A percentile compares a stretch with the other conserved stretches of the same genome.
Evolutionary conservation across 1,140 invertebrate species (phyloP).

Genomic region (Drosophila nigrodunni): DNA sequence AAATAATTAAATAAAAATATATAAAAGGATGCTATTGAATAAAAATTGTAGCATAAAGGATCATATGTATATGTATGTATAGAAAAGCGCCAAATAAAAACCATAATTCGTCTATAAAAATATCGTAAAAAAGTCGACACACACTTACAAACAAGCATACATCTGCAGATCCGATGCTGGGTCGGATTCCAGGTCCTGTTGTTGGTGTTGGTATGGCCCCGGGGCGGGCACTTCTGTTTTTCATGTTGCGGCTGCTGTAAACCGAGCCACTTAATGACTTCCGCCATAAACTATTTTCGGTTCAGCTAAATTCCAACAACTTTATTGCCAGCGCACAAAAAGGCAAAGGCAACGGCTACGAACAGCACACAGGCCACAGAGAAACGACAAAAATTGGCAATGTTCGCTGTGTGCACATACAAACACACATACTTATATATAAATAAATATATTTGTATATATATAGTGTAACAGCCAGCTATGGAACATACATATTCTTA

Average conservation of each 20-base stretch:
- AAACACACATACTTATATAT: slow-evolving; percentile 37
- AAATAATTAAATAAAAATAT: slow-evolving; percentile 74
- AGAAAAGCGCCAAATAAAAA: slow-evolving; percentile 76
- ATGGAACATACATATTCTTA: slow-evolving; percentile 27
- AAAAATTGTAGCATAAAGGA: slow-evolving; percentile 62
- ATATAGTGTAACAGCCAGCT: slow-evolving; percentile 21
- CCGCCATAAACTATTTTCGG: slow-evolving; percentile 83
- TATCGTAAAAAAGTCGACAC: slow-evolving; percentile 73
- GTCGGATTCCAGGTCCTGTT: background rate
- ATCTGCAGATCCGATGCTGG: slow-evolving; percentile 8
- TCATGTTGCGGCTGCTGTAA: slow-evolving; percentile 83
- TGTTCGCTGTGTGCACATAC: slow-evolving; percentile 16
- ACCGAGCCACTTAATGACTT: slow-evolving; percentile 83
- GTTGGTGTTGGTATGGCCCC: slow-evolving; percentile 24
- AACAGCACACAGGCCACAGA: slow-evolving; percentile 38
- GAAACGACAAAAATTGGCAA: slow-evolving; percentile 77
- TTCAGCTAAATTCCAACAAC: slow-evolving; percentile 83
- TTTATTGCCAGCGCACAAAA: slow-evolving; percentile 72
- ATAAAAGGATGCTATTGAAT: slow-evolving; percentile 26
- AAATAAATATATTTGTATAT: slow-evolving; percentile 29
- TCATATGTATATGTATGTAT: slow-evolving; percentile 35
- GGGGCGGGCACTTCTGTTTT: slow-evolving; percentile 77
- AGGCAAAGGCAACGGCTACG: slow-evolving; percentile 32
- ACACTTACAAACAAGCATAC: slow-evolving; percentile 30
- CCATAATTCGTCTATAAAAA: slow-evolving; percentile 83